phyloP scores from a whole-genome alignment of 2,113 vertebrate genomes.

The Colistium nudipinnis region DNA sequence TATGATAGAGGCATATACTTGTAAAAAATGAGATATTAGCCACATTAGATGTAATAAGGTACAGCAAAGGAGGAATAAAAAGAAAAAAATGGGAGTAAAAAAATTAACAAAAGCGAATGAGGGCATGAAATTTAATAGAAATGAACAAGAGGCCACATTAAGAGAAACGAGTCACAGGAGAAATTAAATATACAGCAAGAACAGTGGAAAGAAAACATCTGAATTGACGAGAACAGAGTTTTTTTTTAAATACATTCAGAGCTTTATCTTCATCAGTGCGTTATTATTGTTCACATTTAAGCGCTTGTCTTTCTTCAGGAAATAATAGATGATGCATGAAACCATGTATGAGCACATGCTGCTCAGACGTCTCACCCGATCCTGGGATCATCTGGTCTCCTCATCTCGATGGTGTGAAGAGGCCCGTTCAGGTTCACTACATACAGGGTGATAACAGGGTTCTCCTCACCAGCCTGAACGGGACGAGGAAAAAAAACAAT shows the following conservation, averaged over 20 bases:
- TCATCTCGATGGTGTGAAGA: conserved; percentile 94
- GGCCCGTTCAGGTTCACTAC: conserved; percentile 95
- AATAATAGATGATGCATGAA: no score
- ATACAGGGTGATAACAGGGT: conserved; percentile 92
- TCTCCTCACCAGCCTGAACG: conserved; percentile 91
- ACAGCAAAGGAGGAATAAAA: conserved; percentile 17
- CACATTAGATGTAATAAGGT: conserved; percentile 18
- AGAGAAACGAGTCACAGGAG: conserved; percentile 9
- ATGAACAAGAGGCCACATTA: conserved; percentile 9
- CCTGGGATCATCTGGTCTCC: conserved; percentile 89
- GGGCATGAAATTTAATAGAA: conserved; percentile 38
- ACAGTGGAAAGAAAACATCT: background rate
- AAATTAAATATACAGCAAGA: background rate
- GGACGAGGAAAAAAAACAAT: background rate
- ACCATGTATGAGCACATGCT: background rate
- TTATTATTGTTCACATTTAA: no score
- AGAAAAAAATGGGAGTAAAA: conserved; percentile 10
- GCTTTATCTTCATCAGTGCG: background rate
- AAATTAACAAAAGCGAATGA: conserved; percentile 17
- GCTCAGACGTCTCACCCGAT: conserved; percentile 84
- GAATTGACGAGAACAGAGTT: background rate
- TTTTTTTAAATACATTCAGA: background rate
- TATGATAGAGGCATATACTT: no score
- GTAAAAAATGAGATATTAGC: conserved; percentile 19
- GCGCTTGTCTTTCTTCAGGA: no score